A percentile compares a stretch with the other conserved stretches of the same genome.
phyloP scores from a whole-genome alignment of 2,113 vertebrate genomes.

The Bolborhynchus lineola region DNA sequence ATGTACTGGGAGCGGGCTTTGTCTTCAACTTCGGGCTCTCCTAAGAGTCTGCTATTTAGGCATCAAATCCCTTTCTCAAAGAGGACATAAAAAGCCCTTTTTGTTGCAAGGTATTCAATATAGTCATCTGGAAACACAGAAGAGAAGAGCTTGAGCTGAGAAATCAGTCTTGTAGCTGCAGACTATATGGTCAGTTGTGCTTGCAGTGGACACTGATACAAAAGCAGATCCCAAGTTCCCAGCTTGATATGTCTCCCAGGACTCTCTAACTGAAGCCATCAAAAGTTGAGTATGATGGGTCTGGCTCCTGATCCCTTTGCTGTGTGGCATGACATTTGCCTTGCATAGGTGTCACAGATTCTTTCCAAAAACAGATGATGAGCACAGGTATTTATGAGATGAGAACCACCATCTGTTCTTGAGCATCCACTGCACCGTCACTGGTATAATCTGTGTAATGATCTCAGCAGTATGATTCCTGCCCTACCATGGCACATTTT shows the following conservation, averaged over 20 bases:
- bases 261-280: background rate
- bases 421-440: fast-evolving
- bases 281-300: background rate
- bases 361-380: background rate
- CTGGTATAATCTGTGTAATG: background rate
- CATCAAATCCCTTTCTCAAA: background rate
- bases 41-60: background rate
- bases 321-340: background rate
- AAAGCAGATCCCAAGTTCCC: background rate
- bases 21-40: background rate
- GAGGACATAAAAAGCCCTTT: background rate
- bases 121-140: background rate
- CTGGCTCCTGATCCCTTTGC: background rate
- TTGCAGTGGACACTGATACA: background rate
- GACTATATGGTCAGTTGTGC: background rate
- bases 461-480: background rate
- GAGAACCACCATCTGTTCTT: background rate
- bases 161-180: background rate
- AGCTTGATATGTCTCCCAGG: background rate
- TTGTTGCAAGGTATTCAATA: background rate
- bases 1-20: background rate
- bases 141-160: background rate
- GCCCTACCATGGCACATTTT: background rate
- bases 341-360: background rate
- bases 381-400: background rate